phyloP scores from a whole-genome alignment of 1,140 invertebrate genomes.

The Antheraea mylitta region DNA sequence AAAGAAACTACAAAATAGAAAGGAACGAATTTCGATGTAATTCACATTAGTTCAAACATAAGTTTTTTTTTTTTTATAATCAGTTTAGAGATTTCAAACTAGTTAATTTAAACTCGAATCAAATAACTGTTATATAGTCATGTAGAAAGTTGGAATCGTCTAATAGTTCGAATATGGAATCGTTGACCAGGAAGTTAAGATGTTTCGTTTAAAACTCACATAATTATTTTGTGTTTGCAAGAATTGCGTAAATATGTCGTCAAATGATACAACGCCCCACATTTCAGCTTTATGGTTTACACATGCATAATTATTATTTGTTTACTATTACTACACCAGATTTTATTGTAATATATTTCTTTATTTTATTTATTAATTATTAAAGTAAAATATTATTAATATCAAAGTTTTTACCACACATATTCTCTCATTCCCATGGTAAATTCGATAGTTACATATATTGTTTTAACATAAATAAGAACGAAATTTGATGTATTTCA shows the following conservation, averaged over 20 bases:
- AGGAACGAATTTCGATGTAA: background rate
- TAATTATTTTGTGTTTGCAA: conserved; percentile 23
- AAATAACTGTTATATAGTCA: conserved; percentile 19
- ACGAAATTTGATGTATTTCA: no score
- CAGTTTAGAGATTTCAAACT: background rate
- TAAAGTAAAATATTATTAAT: no score
- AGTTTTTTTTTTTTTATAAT: background rate
- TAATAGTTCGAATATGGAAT: conserved; percentile 31
- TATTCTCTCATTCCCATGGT: no score
- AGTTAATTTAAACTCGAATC: conserved; percentile 14
- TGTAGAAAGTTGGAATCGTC: conserved; percentile 29
- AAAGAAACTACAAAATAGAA: no score
- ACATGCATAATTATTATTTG: conserved; percentile 6
- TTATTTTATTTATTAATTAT: no score
- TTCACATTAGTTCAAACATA: background rate
- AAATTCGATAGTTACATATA: no score
- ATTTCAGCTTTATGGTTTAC: conserved; percentile 13
- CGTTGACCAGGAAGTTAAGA: conserved; percentile 28
- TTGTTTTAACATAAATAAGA: no score
- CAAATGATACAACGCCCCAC: conserved; percentile 17
- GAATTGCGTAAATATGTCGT: conserved; percentile 19
- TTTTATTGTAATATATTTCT: background rate
- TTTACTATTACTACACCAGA: conserved; percentile 2
- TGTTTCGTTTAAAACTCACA: conserved; percentile 24
- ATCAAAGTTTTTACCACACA: no score